Base-by-base conservation (phyloP, 2,888 invertebrate genomes). In the Macrosoma leucophasiata region DNA sequence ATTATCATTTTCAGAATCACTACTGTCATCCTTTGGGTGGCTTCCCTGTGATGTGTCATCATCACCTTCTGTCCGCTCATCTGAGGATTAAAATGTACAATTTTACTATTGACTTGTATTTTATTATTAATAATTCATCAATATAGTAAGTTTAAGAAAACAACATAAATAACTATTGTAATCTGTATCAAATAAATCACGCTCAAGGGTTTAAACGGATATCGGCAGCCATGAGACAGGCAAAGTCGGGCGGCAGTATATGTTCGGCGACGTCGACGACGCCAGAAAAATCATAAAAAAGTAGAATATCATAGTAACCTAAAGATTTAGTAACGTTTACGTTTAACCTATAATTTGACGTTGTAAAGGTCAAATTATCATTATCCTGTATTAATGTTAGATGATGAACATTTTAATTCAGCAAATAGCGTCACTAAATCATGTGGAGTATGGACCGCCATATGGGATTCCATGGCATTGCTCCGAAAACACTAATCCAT, bases 391-490 rank as follows among this genome's bases (percentile, higher is more conserved):
- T 31, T 33, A 34, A 22, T 33, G 27, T 41, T 41, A 32, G 26
- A 42, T 28, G 38, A 35, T 36, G 32, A 47, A 50, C 42, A 43
- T 42, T 59, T 53, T 56, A 49, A 58, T 69, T 60, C 58, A 62
- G 49, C 58, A 58, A 58, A 65, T 72, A 77, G 76, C 81, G 79
- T 79, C 81, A 76, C 70, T 73, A 69, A 61, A 79, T 82, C 81
- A 81, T 82, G 81, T 82, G 79, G 78, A 77, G 74, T 67, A 69
- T 73, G 76, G 79, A 82, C 82, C 82, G 82, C 82, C 82, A 82
- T 82, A 82, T 82, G 82, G 82, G 81, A 81, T 78, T 82, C 82
- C 77, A 82, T 81, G 77, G 82, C 77, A 75, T 79, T 78, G 72
- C 79, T 77, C 75, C 73, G 72, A 77, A 76, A 76, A 75, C 73